Base-by-base conservation (phyloP, 2,888 invertebrate genomes). In the Tinea trinotella region DNA sequence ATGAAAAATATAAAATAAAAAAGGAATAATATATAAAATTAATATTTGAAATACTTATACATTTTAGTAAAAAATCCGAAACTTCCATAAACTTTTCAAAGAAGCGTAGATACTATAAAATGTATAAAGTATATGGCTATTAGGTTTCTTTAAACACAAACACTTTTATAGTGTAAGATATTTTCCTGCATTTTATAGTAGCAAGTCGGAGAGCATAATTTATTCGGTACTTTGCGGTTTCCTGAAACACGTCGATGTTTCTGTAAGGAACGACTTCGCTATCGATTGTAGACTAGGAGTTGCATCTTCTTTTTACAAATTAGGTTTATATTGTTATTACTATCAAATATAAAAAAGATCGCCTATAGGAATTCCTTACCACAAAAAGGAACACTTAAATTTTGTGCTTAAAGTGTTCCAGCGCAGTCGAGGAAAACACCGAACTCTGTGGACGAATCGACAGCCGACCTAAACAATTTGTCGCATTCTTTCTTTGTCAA, bases 181-280 rank as follows among this genome's bases (percentile, higher is more conserved):
- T 7, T 30, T 30, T 30, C 2, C 2, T 10, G 9, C 13, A 13
- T 40, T 40, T 40, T 40, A 40, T 40, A 15, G 40, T 40, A 40
- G 40, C 40, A 40, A 40, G 12, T 40, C 15, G 15, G 13, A 40
- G 15, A 4, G 13, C 40, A 40, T 40, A 40, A 40, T 40, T 40
- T 40, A 40, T 40, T 40, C 40, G 15, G 40, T 40, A 40, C 40
- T 40, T 40, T 40, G 40, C 40, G 40, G 40, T 40, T 40, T 40
- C 40, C 15, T 15, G 40, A 15, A 40, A 2, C 15, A 13, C 40
- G 40, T 40, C 40, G 40, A 40, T 40, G 40, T 40, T 40, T 40
- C 40, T 40, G 40, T 40, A 40, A 40, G 13, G 40, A 40, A 40
- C 40, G 40, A 40, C 40, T 40, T 40, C 13, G 15, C 13, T 40